Evolutionary conservation across 2,797 vertebrate species (phyloP), one percentile per base, ranked within the genome.

Genomic region (Lophius americanus): DNA sequence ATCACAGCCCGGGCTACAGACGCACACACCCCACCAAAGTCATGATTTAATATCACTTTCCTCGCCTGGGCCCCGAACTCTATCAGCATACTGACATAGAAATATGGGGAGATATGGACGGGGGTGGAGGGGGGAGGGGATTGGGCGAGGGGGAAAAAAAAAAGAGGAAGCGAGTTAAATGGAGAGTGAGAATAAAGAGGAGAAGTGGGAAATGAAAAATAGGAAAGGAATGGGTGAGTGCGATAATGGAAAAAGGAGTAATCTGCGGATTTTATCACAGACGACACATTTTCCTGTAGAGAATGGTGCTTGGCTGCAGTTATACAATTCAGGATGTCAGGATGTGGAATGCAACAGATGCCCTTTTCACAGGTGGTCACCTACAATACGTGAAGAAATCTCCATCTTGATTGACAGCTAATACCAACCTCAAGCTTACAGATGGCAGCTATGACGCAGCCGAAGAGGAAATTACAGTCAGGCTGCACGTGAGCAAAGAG

Each of bases 11-110:
- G 63, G 74, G 85, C 75, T 66, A 23, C 63, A 78, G 73, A 75
- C 41, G 36, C 81, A 52, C 43, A 76, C 76, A 76, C 81, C 78
- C 82, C 76, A 70, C 56, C 66, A 58, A 68, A 78, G 69, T 59
- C 68, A 79, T 64, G 59, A 74, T 87, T 87, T 90, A 82, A 90
- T 91, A 90, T 89, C 80, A 84, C 79, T 64, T 70, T 87, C 84
- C 85, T 83, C 83, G 78, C 79, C 68, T 54, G 73, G 90, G 82
- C 85, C 85, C 88, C 85, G 83, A 77, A 89, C 84, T 80, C 82
- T 73, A 85, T 87, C 82, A 83, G 85, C 81, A 81, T 79, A 77
- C 80, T 82, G 87, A 83, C 79, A 72, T 41, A 81, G 73, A 87
- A 81, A 81, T 87, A 81, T 82, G 66, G 72, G 12, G 51, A 75